These are phyloP conservation scores for Cherax destructor DNA, from an alignment of 1,140 invertebrate species.

Conservation along the genomic window DNA sequence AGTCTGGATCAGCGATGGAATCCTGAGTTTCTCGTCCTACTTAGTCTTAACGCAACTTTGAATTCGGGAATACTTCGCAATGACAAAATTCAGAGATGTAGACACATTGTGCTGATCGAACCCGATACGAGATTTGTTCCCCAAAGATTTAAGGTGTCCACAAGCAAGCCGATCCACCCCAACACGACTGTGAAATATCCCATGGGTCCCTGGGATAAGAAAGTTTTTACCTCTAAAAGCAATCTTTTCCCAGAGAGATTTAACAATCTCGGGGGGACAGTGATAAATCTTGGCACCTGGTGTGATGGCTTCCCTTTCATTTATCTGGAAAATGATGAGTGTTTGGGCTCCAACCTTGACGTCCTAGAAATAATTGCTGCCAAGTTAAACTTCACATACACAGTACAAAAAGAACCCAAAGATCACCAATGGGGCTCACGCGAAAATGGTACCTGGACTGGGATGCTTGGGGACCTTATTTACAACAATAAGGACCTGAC, in stretches of 20 bases:
- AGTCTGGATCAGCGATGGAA: slow-evolving; percentile 34
- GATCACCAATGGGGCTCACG: slow-evolving; percentile 57
- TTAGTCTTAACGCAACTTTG: slow-evolving; percentile 34
- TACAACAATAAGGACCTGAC: slow-evolving; percentile 58
- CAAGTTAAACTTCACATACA: slow-evolving; percentile 50
- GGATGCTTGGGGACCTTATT: slow-evolving; percentile 55
- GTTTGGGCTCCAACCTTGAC: slow-evolving; percentile 33
- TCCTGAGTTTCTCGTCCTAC: slow-evolving; percentile 25
- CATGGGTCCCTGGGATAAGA: slow-evolving; percentile 10
- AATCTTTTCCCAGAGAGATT: slow-evolving; percentile 42
- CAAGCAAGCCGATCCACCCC: background rate
- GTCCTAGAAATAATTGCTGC: slow-evolving; percentile 37
- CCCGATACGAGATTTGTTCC: background rate
- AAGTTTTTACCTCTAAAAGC: background rate
- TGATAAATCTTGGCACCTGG: slow-evolving; percentile 49
- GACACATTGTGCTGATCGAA: slow-evolving; percentile 44
- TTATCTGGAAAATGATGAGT: slow-evolving; percentile 33
- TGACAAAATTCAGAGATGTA: slow-evolving; percentile 26
- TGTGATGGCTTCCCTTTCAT: slow-evolving; percentile 61
- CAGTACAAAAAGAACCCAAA: slow-evolving; percentile 29
- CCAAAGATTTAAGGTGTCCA: slow-evolving; percentile 21
- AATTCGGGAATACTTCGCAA: background rate
- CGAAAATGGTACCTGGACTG: slow-evolving; percentile 59
- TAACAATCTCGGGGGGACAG: slow-evolving; percentile 14
- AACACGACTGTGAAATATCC: background rate